Base-by-base conservation (phyloP, 2,888 invertebrate species). In the Caenorhabditis auriculariae region DNA sequence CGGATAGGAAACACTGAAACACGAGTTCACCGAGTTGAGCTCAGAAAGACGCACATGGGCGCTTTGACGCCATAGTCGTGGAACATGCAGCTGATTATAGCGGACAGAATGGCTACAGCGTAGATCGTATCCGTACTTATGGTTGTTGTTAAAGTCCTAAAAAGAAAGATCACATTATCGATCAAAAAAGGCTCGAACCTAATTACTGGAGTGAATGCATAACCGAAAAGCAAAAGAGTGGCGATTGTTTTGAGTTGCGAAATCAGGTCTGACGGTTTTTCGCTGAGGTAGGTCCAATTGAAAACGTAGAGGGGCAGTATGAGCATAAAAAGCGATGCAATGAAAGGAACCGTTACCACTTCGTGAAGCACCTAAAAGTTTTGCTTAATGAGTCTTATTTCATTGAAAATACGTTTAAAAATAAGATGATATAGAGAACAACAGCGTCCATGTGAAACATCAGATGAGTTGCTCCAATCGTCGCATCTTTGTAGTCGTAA, bases 101-200 rank as follows among this genome's bases (percentile, higher is more conserved):
- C 88, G 88, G 93, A 91, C 15, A 91, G 86, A 21, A 90, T 88
- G 0, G 94, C 88, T 87, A 90, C 91, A 1, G 93, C 91, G 80
- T 93, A 94, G 79, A 98, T 94, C 0, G 96, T 94, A 81, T 98
- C 95, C 0, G 95, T 95, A 80, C 93, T 93, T 2, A 98, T 91
- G 0, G 94, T 93, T 81, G 93, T 91, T 0, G 98, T 96, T 47
- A 98, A 85, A 0, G 93, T 95, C 82, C 94, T 91, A 29, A 94
- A 41, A 47, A 12, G 6, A 35, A 35, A 26, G 19, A 4, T 37
- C 2, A 12, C n/a, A 46, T 19, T 17, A 9, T 9, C n/a, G 12
- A n/a, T 35, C 23, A 9, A 4, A 7, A 5, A 19, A 23, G 15
- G n/a, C 21, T 35, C 37, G 27, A 42, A 78, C 77, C 78, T 61